Conservation (phyloP, 1,140 invertebrate species). For the Drosophila yakuba region DNA sequence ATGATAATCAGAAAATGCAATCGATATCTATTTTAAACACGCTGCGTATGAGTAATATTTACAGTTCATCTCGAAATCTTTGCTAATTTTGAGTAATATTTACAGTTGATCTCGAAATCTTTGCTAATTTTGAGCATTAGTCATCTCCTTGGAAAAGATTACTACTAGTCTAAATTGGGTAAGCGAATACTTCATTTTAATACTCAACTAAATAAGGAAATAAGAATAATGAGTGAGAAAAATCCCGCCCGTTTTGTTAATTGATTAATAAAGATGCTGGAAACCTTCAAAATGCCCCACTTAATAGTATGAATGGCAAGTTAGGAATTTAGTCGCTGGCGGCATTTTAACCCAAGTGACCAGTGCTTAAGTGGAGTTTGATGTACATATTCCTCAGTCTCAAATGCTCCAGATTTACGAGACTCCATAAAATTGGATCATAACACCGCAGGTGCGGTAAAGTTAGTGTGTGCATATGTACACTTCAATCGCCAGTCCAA, state of each 20-base stretch:
- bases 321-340: not conserved
- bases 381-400: not conserved
- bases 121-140: not conserved
- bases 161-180: too few species aligned
- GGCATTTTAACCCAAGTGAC: conserved; percentile 3
- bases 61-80: not conserved
- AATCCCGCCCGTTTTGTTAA: not conserved
- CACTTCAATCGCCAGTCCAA: conserved; percentile 29
- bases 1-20: too few species aligned
- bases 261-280: not conserved
- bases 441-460: conserved; percentile 19
- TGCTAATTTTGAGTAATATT: conserved; percentile 1
- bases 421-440: conserved; percentile 28
- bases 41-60: conserved; percentile 2
- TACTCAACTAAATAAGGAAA: too few species aligned
- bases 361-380: conserved; percentile 1
- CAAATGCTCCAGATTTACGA: conserved; percentile 8
- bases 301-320: not conserved
- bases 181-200: too few species aligned
- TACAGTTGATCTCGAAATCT: not conserved
- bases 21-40: not conserved
- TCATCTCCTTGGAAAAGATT: too few species aligned
- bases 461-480: conserved; percentile 13
- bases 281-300: not conserved
- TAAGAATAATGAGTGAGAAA: too few species aligned